Percentiles rank a stretch among this genome's conserved stretches.
phyloP scores from a whole-genome alignment of 2,888 invertebrate species.

The Taenaris catops region DNA sequence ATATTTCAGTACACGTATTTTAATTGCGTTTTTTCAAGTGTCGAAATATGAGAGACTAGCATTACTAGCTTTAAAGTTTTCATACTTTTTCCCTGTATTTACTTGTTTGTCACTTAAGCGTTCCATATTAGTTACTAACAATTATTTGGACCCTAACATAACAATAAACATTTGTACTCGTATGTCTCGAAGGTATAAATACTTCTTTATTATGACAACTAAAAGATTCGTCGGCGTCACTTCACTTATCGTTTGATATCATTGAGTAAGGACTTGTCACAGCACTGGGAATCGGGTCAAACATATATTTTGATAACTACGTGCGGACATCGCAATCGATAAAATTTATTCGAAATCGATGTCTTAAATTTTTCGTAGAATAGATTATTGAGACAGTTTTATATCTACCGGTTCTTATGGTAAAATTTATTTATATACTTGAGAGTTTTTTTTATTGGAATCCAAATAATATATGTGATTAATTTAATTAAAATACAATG shows the following conservation, averaged over 20 bases:
- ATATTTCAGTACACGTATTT: no score
- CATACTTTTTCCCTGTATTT: no score
- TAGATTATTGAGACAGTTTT: slow-evolving; percentile 18
- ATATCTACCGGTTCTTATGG: not conserved
- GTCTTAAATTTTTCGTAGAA: slow-evolving; percentile 11
- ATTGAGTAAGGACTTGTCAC: slow-evolving; percentile 39
- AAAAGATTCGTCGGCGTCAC: slow-evolving; percentile 24
- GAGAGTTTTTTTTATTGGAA: not conserved
- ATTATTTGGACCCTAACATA: no score
- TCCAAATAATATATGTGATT: slow-evolving; percentile 2
- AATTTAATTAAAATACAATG: slow-evolving; percentile 5
- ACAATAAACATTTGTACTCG: no score
- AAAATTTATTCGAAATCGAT: slow-evolving; percentile 24
- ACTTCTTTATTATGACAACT: slow-evolving; percentile 26
- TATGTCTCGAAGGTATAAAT: slow-evolving; percentile 27
- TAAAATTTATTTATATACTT: not conserved
- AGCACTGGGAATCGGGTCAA: slow-evolving; percentile 57
- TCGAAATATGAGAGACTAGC: no score
- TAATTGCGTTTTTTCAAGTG: no score
- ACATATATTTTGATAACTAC: slow-evolving; percentile 48
- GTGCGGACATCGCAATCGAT: slow-evolving; percentile 33
- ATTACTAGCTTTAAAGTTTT: no score
- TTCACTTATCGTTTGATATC: slow-evolving; percentile 42
- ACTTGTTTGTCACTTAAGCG: no score
- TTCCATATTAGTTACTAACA: no score